These are phyloP conservation scores for Spea hammondii DNA, from an alignment of 2,797 vertebrate species.

Conservation along the genomic window DNA sequence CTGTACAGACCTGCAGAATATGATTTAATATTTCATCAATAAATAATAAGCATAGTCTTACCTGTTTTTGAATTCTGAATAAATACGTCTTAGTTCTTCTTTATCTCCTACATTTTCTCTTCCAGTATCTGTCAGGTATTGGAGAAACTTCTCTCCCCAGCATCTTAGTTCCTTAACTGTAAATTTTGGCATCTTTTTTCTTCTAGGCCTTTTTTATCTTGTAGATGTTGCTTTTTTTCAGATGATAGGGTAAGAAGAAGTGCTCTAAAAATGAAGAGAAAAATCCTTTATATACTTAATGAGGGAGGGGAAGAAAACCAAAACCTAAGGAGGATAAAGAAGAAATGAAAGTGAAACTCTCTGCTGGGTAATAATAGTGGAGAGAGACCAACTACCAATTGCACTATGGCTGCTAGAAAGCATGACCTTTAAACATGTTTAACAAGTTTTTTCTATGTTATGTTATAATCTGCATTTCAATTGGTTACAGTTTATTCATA, in stretches of 20 bases:
- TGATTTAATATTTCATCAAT: too few relatives aligned
- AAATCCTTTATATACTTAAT: conserved; percentile 6
- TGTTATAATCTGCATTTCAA: too few relatives aligned
- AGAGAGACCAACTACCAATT: too few relatives aligned
- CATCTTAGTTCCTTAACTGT: background rate
- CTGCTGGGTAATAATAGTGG: too few relatives aligned
- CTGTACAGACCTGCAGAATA: too few relatives aligned
- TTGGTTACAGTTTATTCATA: too few relatives aligned
- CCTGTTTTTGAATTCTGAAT: background rate
- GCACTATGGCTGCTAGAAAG: too few relatives aligned
- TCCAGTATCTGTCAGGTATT: conserved; percentile 5
- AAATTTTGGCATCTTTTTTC: conserved; percentile 16
- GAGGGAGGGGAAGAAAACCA: background rate
- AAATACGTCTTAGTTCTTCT: conserved; percentile 21
- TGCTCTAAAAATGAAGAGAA: background rate
- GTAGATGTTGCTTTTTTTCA: background rate
- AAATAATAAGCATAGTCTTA: background rate
- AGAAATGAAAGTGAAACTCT: conserved; percentile 30
- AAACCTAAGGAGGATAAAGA: background rate
- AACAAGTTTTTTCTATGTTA: too few relatives aligned
- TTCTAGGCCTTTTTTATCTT: background rate
- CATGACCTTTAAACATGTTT: too few relatives aligned
- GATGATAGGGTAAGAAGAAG: background rate
- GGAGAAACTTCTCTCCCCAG: conserved; percentile 7
- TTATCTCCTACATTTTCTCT: background rate